Evolutionary conservation across 2,888 invertebrate genomes (phyloP).

Genomic region (Heteromyza rotundicornis): DNA sequence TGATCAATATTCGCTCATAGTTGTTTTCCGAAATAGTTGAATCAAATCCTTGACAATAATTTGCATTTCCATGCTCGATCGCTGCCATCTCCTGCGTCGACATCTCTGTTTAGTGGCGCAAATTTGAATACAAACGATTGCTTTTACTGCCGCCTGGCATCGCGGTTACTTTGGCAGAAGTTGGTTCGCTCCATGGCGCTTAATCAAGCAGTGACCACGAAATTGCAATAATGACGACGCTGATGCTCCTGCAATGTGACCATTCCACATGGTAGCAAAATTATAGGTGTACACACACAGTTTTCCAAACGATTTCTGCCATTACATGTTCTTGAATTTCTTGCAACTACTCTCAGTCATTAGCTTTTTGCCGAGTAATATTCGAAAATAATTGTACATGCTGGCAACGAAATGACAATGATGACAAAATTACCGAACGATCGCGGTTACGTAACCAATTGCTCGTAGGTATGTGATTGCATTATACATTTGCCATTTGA

Average conservation of each 20-base stretch:
- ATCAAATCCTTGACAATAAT: slow-evolving; percentile 37
- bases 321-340: too few relatives aligned
- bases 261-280: slow-evolving; percentile 15
- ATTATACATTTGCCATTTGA: too few relatives aligned
- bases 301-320: too few relatives aligned
- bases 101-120: slow-evolving; percentile 48
- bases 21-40: too few relatives aligned
- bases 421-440: slow-evolving; percentile 37
- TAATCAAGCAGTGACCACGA: slow-evolving; percentile 51
- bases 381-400: slow-evolving; percentile 40
- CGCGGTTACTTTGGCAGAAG: not conserved
- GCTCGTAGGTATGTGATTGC: too few relatives aligned
- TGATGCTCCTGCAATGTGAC: slow-evolving; percentile 16
- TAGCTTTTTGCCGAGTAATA: slow-evolving; percentile 43
- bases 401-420: slow-evolving; percentile 16
- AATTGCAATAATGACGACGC: slow-evolving; percentile 52
- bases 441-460: slow-evolving; percentile 25
- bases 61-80: slow-evolving; percentile 44
- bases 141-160: slow-evolving; percentile 12
- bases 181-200: slow-evolving; percentile 38
- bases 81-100: slow-evolving; percentile 44
- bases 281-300: too few relatives aligned
- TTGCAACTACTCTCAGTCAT: not conserved
- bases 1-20: too few relatives aligned
- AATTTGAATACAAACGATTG: slow-evolving; percentile 44